A percentile compares a stretch with the other conserved stretches of the same genome.
These are phyloP conservation scores for Whitmania pigra DNA, from an alignment of 1,140 invertebrate genomes.

Conservation along the genomic window DNA sequence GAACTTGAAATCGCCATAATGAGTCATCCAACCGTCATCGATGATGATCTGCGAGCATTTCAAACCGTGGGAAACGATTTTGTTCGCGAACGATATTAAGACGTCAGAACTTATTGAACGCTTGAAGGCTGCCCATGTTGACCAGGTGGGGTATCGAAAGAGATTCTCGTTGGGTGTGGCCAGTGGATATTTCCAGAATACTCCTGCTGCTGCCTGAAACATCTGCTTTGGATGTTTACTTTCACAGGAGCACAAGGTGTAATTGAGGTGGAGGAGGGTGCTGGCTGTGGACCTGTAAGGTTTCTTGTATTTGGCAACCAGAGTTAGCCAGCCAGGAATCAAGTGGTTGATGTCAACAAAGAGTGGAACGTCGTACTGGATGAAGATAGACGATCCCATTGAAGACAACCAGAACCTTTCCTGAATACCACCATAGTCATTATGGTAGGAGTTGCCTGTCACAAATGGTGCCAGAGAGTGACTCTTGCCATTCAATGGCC, in stretches of 20 bases:
- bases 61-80: conserved; percentile 56
- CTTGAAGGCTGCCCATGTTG: conserved; percentile 68
- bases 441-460: conserved; percentile 23
- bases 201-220: not conserved
- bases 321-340: conserved; percentile 28
- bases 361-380: conserved; percentile 31
- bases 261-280: conserved; percentile 11
- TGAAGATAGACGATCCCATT: conserved; percentile 32
- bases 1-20: conserved; percentile 64
- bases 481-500: conserved; percentile 40
- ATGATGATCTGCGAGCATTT: conserved; percentile 65
- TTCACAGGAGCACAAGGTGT: conserved; percentile 14
- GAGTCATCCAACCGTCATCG: conserved; percentile 72
- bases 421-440: conserved; percentile 10
- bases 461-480: conserved; percentile 31
- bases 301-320: conserved; percentile 23
- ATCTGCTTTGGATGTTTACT: conserved; percentile 2
- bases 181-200: not conserved
- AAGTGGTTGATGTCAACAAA: conserved; percentile 32
- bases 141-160: conserved; percentile 58
- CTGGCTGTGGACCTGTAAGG: conserved; percentile 1
- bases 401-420: conserved; percentile 37
- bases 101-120: conserved; percentile 49
- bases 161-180: conserved; percentile 17
- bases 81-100: conserved; percentile 53